These are phyloP conservation scores for Tamias sibiricus DNA, from an alignment of 2,113 vertebrate genomes.

Conservation along the genomic window DNA sequence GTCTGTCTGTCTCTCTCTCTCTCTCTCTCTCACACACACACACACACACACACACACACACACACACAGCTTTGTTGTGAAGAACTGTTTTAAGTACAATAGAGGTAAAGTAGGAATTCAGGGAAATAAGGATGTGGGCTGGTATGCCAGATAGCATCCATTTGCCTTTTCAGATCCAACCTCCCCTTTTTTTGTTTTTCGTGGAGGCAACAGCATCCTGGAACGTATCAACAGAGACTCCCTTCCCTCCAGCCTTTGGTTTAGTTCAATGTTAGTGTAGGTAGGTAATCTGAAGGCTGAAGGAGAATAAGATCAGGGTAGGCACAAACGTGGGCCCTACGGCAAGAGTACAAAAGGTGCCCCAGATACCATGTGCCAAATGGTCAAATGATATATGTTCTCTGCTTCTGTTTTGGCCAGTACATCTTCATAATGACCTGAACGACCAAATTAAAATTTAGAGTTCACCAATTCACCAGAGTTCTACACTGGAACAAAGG, in stretches of 20 bases:
- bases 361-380: background rate
- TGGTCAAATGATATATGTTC: background rate
- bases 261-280: background rate
- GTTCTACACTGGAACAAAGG: background rate
- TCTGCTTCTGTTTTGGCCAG: background rate
- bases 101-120: background rate
- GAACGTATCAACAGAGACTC: background rate
- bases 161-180: background rate
- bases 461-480: background rate
- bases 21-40: no score
- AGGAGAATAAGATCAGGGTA: background rate
- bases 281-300: background rate
- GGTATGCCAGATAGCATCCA: background rate
- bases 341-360: background rate
- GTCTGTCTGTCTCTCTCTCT: no score
- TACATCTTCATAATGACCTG: slow-evolving; percentile 1
- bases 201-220: background rate
- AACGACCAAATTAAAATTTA: slow-evolving; percentile 26
- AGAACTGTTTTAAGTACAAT: background rate
- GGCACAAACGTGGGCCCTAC: background rate
- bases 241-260: background rate
- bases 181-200: background rate
- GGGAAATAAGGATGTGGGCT: background rate
- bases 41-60: no score
- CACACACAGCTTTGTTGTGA: background rate